Evolutionary conservation across 2,888 invertebrate species (phyloP).

Genomic region (Stenchaetothrips biformis): DNA sequence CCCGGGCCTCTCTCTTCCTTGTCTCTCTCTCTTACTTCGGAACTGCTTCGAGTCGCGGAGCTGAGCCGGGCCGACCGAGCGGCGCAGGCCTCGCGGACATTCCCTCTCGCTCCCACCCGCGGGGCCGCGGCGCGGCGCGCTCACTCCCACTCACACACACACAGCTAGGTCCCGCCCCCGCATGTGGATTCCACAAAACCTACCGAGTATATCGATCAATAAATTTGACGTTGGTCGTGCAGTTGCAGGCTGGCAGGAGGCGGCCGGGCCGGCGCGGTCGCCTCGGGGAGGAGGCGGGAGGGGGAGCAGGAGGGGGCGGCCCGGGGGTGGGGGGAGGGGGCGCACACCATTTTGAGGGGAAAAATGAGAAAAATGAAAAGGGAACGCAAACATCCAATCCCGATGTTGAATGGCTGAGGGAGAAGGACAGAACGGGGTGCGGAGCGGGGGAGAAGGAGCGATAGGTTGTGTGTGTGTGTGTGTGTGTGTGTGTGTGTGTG

Average conservation of each 20-base stretch:
- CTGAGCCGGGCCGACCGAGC: background rate
- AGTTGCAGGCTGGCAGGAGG: slow-evolving; percentile 19
- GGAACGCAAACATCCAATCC: slow-evolving; percentile 24
- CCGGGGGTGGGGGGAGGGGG: background rate
- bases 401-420: slow-evolving; percentile 22
- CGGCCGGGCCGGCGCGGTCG: slow-evolving; percentile 22
- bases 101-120: background rate
- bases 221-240: slow-evolving; percentile 24
- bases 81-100: background rate
- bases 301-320: background rate
- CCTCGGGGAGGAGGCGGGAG: background rate
- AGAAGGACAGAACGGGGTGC: background rate
- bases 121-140: background rate
- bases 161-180: slow-evolving; percentile 17
- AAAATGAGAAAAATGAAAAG: slow-evolving; percentile 25
- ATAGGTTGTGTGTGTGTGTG: too few relatives aligned
- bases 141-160: slow-evolving; percentile 16
- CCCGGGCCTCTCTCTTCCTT: background rate
- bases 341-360: slow-evolving; percentile 24
- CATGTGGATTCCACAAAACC: slow-evolving; percentile 24
- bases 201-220: slow-evolving; percentile 25
- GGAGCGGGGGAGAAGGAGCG: background rate
- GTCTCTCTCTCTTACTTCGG: slow-evolving; percentile 18
- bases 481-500: too few relatives aligned
- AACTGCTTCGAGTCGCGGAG: slow-evolving; percentile 24